Evolutionary conservation across 2,113 vertebrate genomes (phyloP).

Genomic region (Xerus inauris): DNA sequence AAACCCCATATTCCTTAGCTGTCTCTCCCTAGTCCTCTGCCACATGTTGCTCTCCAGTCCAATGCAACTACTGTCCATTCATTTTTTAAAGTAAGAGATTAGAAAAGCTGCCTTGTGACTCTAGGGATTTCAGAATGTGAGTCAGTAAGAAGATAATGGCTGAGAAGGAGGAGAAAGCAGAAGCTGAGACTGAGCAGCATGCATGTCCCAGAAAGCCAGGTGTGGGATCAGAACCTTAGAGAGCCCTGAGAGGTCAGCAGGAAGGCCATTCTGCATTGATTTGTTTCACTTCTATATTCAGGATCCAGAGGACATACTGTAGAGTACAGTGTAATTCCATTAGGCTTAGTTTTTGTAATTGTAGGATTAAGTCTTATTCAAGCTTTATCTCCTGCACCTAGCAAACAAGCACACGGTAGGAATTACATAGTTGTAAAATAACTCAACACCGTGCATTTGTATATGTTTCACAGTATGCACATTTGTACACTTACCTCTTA

Average conservation of each 20-base stretch:
- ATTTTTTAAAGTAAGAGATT: not conserved
- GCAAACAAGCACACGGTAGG: not conserved
- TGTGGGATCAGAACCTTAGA: not conserved
- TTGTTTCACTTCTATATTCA: not conserved
- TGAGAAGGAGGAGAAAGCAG: not conserved
- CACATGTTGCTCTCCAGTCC: rapidly evolving
- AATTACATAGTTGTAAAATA: not conserved
- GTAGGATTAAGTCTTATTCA: rapidly evolving
- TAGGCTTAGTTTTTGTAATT: not conserved
- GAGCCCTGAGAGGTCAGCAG: not conserved
- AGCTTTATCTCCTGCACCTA: not conserved
- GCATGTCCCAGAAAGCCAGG: no score
- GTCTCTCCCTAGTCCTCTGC: not conserved
- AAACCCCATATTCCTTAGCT: not conserved
- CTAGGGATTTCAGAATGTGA: not conserved
- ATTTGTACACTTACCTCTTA: not conserved
- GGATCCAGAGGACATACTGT: not conserved
- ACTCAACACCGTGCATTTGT: not conserved
- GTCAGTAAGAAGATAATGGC: not conserved
- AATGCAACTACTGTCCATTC: not conserved
- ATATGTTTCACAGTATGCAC: not conserved
- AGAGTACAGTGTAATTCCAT: rapidly evolving
- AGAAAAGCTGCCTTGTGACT: not conserved
- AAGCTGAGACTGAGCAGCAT: not conserved
- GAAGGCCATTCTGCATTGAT: rapidly evolving